phyloP scores from a whole-genome alignment of 2,888 invertebrate genomes.

The Galeopsomyia nigrocyanea region DNA sequence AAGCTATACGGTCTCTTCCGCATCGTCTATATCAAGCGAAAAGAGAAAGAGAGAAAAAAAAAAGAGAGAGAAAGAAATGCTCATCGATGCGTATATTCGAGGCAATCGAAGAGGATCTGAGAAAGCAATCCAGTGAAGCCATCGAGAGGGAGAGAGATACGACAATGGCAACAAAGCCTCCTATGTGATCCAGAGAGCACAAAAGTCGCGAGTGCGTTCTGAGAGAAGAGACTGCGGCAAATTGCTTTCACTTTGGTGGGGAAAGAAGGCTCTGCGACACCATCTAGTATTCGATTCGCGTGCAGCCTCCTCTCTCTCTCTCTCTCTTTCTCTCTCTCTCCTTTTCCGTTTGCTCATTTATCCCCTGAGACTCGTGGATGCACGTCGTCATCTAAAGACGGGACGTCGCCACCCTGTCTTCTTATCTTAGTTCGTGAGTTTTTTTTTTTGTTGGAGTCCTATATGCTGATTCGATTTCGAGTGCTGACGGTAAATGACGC shows the following conservation, averaged over 20 bases:
- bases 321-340: conserved; percentile 15
- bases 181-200: conserved; percentile 11
- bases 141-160: conserved; percentile 27
- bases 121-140: background rate
- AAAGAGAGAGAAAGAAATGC: too few relatives aligned
- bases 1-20: too few relatives aligned
- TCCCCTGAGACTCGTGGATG: conserved; percentile 18
- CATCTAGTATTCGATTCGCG: conserved; percentile 44
- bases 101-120: background rate
- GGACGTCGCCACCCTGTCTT: background rate
- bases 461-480: too few relatives aligned
- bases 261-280: conserved; percentile 22
- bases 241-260: conserved; percentile 46
- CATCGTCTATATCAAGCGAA: too few relatives aligned
- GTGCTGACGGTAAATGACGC: too few relatives aligned
- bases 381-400: background rate
- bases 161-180: too few relatives aligned
- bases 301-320: conserved; percentile 22
- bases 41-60: too few relatives aligned
- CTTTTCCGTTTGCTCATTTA: conserved; percentile 23
- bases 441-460: too few relatives aligned
- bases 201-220: too few relatives aligned
- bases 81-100: too few relatives aligned
- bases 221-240: conserved; percentile 24
- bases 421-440: background rate